Conservation (phyloP, 2,113 vertebrate species). For the Nycticryphes semicollaris region DNA sequence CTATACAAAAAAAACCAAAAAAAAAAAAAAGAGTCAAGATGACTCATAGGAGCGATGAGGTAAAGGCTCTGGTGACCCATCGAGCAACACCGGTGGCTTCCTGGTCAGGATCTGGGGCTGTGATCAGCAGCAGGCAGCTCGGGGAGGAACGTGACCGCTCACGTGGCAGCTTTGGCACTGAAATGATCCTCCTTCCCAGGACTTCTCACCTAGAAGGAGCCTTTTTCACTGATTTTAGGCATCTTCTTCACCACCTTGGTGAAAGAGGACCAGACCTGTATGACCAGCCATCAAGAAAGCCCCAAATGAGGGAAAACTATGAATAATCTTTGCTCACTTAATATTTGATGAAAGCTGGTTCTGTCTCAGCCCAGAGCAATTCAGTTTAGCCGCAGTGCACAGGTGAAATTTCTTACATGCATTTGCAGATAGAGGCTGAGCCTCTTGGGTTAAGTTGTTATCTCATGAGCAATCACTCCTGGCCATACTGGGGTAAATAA, state of each 20-base stretch:
- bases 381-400: rapidly evolving
- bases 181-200: background rate
- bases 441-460: background rate
- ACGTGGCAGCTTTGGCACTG: background rate
- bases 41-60: background rate
- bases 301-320: background rate
- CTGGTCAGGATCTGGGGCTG: background rate
- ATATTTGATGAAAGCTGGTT: background rate
- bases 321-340: background rate
- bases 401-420: background rate
- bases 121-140: background rate
- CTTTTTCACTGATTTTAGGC: background rate
- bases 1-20: too few relatives aligned
- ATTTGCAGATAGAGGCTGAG: background rate
- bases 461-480: background rate
- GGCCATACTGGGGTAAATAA: background rate
- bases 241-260: background rate
- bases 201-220: background rate
- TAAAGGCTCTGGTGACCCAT: background rate
- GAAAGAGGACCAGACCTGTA: background rate
- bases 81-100: background rate
- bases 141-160: background rate
- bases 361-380: background rate
- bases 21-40: background rate
- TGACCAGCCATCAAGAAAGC: background rate